Percentiles rank a stretch among this genome's conserved stretches.
Conservation (phyloP, 2,797 vertebrate species). For the Scolopax rusticola region DNA sequence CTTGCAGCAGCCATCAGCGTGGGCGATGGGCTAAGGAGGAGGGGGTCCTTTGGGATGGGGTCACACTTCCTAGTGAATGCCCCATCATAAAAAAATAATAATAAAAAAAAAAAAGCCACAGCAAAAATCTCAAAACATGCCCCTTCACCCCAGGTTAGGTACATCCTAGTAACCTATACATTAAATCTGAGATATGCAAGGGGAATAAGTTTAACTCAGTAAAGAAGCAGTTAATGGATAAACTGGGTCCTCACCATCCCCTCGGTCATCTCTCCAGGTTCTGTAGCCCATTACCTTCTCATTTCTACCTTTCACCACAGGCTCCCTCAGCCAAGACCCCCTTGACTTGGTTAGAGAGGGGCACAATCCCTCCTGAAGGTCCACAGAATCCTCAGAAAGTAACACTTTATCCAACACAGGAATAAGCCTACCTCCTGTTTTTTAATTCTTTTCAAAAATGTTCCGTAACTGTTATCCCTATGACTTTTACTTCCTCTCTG, state of each 20-base stretch:
- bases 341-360: fast-evolving
- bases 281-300: neutral
- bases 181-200: neutral
- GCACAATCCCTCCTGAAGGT: neutral
- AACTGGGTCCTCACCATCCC: neutral
- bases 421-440: neutral
- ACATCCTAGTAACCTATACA: neutral
- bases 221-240: neutral
- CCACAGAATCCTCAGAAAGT: neutral
- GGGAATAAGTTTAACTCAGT: neutral
- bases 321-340: neutral
- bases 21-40: neutral
- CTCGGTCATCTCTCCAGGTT: neutral
- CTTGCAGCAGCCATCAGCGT: neutral
- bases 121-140: neutral
- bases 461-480: neutral
- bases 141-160: fast-evolving
- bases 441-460: neutral
- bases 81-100: neutral
- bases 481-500: neutral
- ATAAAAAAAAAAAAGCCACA: neutral
- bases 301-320: neutral
- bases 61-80: neutral
- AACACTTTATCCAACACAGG: neutral
- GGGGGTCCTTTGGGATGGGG: neutral